Conservation (phyloP, 2,797 vertebrate genomes). For the Falco berigora region DNA sequence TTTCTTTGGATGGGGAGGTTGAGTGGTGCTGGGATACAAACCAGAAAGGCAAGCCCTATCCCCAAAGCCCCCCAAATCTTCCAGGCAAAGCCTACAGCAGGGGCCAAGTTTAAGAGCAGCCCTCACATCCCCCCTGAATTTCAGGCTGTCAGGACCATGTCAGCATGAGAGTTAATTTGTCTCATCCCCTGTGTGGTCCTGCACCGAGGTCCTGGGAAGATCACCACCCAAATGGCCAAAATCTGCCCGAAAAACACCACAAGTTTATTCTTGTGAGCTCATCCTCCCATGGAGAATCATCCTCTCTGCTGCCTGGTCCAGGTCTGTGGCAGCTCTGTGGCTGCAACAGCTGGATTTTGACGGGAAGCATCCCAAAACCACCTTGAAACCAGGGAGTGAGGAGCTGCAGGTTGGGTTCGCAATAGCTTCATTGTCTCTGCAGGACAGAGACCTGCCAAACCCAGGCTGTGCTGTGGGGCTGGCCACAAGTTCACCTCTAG, state of each 20-base stretch:
- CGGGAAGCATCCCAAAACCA: not conserved
- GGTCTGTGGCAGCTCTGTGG: not conserved
- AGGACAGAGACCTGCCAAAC: not conserved
- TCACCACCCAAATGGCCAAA: not conserved
- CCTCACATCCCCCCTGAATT: not conserved
- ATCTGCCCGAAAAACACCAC: not conserved
- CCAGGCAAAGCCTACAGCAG: not conserved
- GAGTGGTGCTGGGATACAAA: not conserved
- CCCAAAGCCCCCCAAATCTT: not conserved
- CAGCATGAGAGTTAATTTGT: accelerated
- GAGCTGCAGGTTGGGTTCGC: not conserved
- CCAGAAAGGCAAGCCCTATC: too few species aligned
- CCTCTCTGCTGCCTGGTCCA: not conserved
- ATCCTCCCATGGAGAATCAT: not conserved
- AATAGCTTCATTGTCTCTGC: not conserved
- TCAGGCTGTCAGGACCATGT: not conserved
- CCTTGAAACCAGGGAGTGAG: not conserved
- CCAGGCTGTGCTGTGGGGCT: not conserved
- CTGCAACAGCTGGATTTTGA: not conserved
- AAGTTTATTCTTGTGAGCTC: not conserved
- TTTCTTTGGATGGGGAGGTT: not conserved
- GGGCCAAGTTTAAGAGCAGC: not conserved
- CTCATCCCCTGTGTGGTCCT: not conserved
- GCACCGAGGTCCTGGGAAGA: not conserved
- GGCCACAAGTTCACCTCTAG: not conserved